Evolutionary conservation across 2,113 vertebrate species (phyloP), one percentile per base, ranked within the genome.

Genomic region (Piprites chloris): DNA sequence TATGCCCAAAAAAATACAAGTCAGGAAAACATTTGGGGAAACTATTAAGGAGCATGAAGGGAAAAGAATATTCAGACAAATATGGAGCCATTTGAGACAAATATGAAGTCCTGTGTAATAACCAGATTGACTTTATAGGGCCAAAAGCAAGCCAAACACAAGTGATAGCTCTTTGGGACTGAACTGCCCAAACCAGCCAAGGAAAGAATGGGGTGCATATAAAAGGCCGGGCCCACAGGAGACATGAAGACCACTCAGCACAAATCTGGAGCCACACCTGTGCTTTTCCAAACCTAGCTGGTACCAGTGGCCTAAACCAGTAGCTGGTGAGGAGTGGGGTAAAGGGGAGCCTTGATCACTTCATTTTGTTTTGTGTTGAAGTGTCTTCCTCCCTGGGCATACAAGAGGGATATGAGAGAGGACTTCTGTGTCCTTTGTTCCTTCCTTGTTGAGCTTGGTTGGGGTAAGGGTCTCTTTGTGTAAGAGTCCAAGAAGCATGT

Each of bases 11-110:
- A 73, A 89, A 94, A 81, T 16, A 85, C 28, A 81, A 56, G 52
- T 71, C 72, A 85, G 86, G 96, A 93, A 96, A 94, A 93, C 1
- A 26, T 94, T 95, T 95, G 93, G 93, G 92, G 85, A 94, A 97
- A 76, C 75, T 79, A 96, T 95, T 96, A 96, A 84, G 73, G 42
- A 85, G 11, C 53, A 65, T 0, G 0, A 49, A 85, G 47, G 44
- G 46, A 80, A 87, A 87, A 72, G 47, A 68, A 3, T 88, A 77
- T 90, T 52, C 49, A 96, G 93, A 90, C 47, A 89, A 95, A 84
- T 78, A 89, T 16, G 52, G 85, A 93, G 39, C 41, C 39, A 52
- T 90, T 74, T 86, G 90, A 96, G 85, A 93, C 59, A 81, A 90
- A 88, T 80, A 78, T 83, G 92, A 94, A 93, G 55, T 78, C 27